Conservation (phyloP, 2,113 vertebrate species). For the Merops nubicus region DNA sequence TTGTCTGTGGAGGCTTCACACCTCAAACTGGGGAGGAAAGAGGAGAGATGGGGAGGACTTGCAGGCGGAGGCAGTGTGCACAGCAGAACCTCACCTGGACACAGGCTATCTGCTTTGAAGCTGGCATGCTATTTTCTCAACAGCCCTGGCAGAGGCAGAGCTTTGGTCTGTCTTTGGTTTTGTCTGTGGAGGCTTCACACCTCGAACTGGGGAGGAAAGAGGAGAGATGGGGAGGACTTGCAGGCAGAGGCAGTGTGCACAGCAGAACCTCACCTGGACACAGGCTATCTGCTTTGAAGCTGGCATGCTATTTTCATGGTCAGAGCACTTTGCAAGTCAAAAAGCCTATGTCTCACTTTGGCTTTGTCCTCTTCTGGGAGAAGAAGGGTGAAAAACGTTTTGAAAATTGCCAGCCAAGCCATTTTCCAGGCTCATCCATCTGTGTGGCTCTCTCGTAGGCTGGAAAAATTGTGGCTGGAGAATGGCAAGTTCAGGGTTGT, state of each 20-base stretch:
- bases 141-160: too few relatives aligned
- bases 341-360: not conserved
- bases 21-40: not conserved
- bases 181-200: not conserved
- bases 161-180: not conserved
- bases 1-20: not conserved
- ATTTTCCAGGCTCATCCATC: not conserved
- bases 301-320: not conserved
- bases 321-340: not conserved
- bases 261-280: not conserved
- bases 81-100: not conserved
- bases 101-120: not conserved
- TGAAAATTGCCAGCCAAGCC: not conserved
- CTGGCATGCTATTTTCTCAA: not conserved
- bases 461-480: not conserved
- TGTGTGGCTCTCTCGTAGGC: not conserved
- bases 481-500: not conserved
- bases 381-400: not conserved
- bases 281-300: not conserved
- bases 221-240: not conserved
- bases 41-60: not conserved
- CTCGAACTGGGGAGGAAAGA: not conserved
- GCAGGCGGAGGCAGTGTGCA: not conserved
- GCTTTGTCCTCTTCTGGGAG: not conserved
- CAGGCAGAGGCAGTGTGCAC: fast-evolving